Evolutionary conservation across 2,888 invertebrate genomes (phyloP), one percentile per base, ranked within the genome.

Genomic region (Opisthograptis luteolata): DNA sequence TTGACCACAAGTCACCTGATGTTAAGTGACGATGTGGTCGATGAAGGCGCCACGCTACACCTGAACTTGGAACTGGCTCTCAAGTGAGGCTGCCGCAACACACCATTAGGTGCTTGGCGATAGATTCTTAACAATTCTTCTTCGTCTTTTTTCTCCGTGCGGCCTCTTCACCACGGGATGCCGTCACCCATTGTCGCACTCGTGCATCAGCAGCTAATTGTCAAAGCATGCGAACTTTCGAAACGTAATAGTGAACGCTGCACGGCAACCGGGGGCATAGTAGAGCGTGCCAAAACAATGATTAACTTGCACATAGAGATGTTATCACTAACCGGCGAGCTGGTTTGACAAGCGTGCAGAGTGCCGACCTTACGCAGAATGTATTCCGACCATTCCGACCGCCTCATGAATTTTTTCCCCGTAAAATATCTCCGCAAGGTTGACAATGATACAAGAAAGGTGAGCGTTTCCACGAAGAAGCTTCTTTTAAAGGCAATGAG

Each of bases 361-460:
- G 50, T 48, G 47, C 50, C 60, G 59, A 56, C 58, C 64, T 61
- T 61, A 62, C 60, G 60, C 64, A 62, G 56, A 66, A 68, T 65
- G 62, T 69, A 72, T 72, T 71, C 70, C 62, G 68, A 62, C 63
- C 68, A 64, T 68, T 67, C 53, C 50, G 15, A 22, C 67, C 64
- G 58, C 62, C 75, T 76, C 76, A 70, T 75, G 74, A 74, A 72
- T 75, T 72, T 71, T 72, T 75, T 74, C 71, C 65, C 62, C 64
- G 76, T 74, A 73, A 72, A 72, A 66, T 68, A 68, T 64, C 73
- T 66, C 65, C 59, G 64, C 73, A 70, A 74, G 73, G 75, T 75
- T 76, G 72, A 74, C 73, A 75, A 72, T 70, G 74, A 64, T 68
- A 72, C 73, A 68, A 71, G 76, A 72, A 75, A 73, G 73, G 71